phyloP scores from a whole-genome alignment of 1,140 invertebrate genomes.

The Frieseomelitta varia region DNA sequence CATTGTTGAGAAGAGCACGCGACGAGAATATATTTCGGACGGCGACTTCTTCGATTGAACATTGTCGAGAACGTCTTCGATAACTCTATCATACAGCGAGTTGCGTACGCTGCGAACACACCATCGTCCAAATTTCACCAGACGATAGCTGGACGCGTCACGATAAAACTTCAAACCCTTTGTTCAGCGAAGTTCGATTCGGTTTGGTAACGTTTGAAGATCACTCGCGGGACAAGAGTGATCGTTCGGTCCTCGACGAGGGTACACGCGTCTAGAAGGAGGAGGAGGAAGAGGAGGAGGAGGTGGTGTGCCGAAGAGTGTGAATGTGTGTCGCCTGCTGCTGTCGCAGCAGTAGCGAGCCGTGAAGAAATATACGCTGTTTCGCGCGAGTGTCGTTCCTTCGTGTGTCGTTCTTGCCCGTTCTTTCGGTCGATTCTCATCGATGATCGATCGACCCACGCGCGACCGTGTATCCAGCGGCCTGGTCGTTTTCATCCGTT shows the following conservation, averaged over 20 bases:
- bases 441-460: conserved; percentile 16
- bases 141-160: no score
- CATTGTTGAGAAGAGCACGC: neutral
- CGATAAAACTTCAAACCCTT: no score
- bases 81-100: neutral
- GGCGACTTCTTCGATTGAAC: neutral
- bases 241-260: neutral
- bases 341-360: neutral
- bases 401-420: neutral
- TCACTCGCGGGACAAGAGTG: neutral
- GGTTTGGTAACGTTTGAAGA: neutral
- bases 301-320: neutral
- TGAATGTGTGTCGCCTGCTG: conserved; percentile 1
- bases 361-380: neutral
- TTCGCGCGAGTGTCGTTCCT: conserved; percentile 12
- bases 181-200: neutral
- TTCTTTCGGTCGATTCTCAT: neutral
- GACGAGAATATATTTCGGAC: neutral
- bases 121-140: no score
- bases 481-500: neutral
- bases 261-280: neutral
- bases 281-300: neutral
- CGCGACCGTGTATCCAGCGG: neutral
- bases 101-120: neutral
- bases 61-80: neutral